Base-by-base conservation (phyloP, 2,888 invertebrate species). In the Lacanobia wlatinum region DNA sequence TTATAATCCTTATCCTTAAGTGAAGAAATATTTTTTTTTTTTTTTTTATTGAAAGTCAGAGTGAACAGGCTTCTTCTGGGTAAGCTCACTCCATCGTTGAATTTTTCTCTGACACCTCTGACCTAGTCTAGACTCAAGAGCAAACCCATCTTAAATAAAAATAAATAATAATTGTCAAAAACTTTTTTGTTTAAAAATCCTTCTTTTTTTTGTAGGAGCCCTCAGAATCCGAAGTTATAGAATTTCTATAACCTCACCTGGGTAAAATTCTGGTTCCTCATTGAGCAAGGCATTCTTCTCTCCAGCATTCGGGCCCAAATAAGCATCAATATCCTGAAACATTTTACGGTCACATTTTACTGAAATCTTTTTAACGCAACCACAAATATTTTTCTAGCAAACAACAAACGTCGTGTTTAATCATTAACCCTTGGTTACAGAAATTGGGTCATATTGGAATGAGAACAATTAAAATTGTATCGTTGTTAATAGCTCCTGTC, bases 291-390 rank as follows among this genome's bases (percentile, higher is more conserved):
- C 48, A 87, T 84, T 66, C 87, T 87, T 0, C 68, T 80, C 82
- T 94, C 93, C 68, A 93, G 78, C 65, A 87, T 76, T 28, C 88
- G 83, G 23, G 93, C 90, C 91, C 93, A 92, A 67, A 88, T 75
- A 12, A 94, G 84, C 92, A 92, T 92, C 68, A 85, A 73, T 1
- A 87, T 69, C 90, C 94, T 94, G 61, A 67, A 81, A 84, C 9
- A 78, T 59, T 9, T 16, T 0, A 58, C 2, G 10, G 46, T n/a
- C n/a, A 53, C 3, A 10, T 21, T 16, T 53, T 1, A 28, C 2
- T 16, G 4, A 18, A 69, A 69, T 28, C 7, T 21, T 18, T 18
- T 12, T 43, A 8, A 34, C 8, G 16, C 28, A 23, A 40, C 5
- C 16, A 28, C 2, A 0, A 21, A 18, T 38, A 38, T 34, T 16